phyloP scores from a whole-genome alignment of 1,140 invertebrate genomes.

The Reticulitermes speratus region DNA sequence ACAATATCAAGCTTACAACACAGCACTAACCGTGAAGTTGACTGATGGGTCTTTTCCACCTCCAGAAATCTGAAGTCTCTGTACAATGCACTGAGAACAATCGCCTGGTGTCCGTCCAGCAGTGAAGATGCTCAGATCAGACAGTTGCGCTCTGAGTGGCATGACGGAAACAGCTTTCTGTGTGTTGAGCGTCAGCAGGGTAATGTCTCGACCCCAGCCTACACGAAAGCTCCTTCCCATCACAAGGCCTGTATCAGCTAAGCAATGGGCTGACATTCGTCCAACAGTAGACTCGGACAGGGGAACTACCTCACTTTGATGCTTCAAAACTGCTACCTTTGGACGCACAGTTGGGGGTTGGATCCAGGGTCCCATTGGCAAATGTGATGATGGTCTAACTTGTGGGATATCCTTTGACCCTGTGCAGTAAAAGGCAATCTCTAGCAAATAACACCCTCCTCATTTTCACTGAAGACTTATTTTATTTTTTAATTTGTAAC shows the following conservation, averaged over 20 bases:
- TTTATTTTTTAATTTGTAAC: background rate
- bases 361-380: background rate
- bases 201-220: slow-evolving; percentile 71
- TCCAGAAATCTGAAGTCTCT: slow-evolving; percentile 47
- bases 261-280: slow-evolving; percentile 52
- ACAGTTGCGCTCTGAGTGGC: slow-evolving; percentile 42
- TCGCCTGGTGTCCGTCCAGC: slow-evolving; percentile 42
- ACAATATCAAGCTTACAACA: too few species aligned
- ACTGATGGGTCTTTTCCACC: slow-evolving; percentile 39
- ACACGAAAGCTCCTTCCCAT: slow-evolving; percentile 67
- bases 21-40: slow-evolving; percentile 38
- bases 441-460: background rate
- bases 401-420: background rate
- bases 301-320: slow-evolving; percentile 49
- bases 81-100: slow-evolving; percentile 45
- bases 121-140: slow-evolving; percentile 44
- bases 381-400: background rate
- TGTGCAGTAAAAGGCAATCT: background rate
- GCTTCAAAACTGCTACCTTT: slow-evolving; percentile 46
- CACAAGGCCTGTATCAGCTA: slow-evolving; percentile 59
- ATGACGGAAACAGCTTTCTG: slow-evolving; percentile 44
- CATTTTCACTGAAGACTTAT: background rate
- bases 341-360: slow-evolving; percentile 40
- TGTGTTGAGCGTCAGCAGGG: slow-evolving; percentile 54
- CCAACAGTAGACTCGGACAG: slow-evolving; percentile 49